These are phyloP conservation scores for Cranoglanis bouderius DNA, from an alignment of 2,113 vertebrate genomes.

Conservation along the genomic window DNA sequence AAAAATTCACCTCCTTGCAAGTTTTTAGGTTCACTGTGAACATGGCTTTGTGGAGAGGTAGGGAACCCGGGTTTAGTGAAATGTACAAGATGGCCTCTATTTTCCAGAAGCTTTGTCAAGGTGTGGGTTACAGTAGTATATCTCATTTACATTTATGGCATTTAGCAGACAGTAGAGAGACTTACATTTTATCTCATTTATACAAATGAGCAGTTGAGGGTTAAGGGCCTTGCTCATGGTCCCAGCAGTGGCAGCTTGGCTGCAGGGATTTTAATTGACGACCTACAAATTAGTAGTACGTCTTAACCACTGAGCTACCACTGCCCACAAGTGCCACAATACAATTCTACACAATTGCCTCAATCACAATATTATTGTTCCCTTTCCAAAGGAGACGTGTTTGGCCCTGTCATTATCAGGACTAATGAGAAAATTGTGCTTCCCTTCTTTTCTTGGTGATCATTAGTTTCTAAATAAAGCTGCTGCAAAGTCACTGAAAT, in stretches of 20 bases:
- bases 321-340: not conserved
- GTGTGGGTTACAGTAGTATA: constrained; percentile 11
- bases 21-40: constrained; percentile 40
- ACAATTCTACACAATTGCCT: not conserved
- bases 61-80: constrained; percentile 32
- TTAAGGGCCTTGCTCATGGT: not conserved
- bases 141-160: not conserved
- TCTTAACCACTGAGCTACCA: too few species aligned
- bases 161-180: not conserved
- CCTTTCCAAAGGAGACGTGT: not conserved
- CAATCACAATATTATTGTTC: not conserved
- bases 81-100: constrained; percentile 18
- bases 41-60: constrained; percentile 49
- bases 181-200: not conserved
- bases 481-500: constrained; percentile 18
- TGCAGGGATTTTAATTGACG: not conserved
- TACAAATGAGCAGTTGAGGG: not conserved
- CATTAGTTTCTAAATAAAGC: not conserved
- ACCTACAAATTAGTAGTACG: not conserved
- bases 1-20: constrained; percentile 19
- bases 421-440: constrained; percentile 37
- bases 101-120: constrained; percentile 23
- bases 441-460: constrained; percentile 9
- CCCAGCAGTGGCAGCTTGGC: not conserved
- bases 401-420: not conserved